Evolutionary conservation across 2,797 vertebrate species (phyloP).

Genomic region (Halcyon leucocephala): DNA sequence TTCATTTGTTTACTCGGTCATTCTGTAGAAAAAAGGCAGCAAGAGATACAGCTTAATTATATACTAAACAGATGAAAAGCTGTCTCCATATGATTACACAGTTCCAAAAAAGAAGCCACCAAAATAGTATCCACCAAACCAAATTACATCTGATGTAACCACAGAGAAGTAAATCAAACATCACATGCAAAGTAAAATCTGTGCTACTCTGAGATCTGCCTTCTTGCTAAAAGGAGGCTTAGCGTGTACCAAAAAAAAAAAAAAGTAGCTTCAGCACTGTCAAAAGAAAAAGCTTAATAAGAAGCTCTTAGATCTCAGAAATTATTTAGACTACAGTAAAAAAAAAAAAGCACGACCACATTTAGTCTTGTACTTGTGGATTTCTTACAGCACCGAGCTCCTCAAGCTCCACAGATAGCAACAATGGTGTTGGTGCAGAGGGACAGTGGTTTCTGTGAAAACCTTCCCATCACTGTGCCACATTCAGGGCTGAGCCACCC

Average conservation of each 20-base stretch:
- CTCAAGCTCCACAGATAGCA: background rate
- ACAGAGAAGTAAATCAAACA: conserved; percentile 14
- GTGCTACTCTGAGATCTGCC: background rate
- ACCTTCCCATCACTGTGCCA: background rate
- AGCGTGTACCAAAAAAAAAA: background rate
- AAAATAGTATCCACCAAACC: conserved; percentile 51
- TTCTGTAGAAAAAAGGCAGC: background rate
- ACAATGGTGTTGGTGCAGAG: fast-evolving
- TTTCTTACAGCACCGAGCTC: background rate
- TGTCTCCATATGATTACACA: conserved; percentile 28
- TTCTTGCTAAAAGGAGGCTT: background rate
- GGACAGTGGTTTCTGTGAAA: background rate
- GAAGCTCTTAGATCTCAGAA: background rate
- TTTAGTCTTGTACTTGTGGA: background rate
- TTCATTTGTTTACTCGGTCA: background rate
- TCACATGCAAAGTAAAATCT: background rate
- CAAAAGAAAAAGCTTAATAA: background rate
- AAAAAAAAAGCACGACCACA: background rate
- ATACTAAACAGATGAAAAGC: conserved; percentile 33
- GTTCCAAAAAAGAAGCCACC: conserved; percentile 31
- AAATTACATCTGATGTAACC: conserved; percentile 23
- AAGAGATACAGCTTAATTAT: conserved; percentile 44
- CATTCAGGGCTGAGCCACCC: background rate
- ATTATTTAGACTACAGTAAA: background rate
- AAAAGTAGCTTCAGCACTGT: background rate